A percentile compares a stretch with the other conserved stretches of the same genome.
Evolutionary conservation across 2,888 invertebrate genomes (phyloP).

Genomic region (Anodontia alba): DNA sequence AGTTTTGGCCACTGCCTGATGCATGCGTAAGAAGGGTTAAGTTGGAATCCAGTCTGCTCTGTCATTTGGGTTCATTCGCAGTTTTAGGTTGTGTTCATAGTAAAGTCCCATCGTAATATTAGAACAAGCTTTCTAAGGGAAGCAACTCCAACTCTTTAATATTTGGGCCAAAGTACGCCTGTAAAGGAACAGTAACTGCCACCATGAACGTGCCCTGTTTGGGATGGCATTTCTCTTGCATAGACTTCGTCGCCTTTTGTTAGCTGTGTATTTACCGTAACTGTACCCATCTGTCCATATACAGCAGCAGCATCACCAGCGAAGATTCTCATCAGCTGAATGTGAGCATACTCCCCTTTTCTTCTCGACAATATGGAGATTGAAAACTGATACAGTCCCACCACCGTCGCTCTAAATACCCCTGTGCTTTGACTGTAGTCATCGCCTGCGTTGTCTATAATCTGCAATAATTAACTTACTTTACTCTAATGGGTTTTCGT

Average conservation of each 20-base stretch:
- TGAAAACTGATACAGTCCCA: conserved; percentile 6
- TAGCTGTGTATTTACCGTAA: too few relatives aligned
- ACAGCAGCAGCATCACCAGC: not conserved
- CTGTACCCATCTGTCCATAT: not conserved
- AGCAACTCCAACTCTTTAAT: too few relatives aligned
- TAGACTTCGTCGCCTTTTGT: conserved; percentile 12
- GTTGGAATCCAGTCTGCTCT: too few relatives aligned
- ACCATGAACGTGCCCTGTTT: not conserved
- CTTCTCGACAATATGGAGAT: not conserved
- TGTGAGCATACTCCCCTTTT: not conserved
- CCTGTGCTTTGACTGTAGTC: not conserved
- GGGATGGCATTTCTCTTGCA: not conserved
- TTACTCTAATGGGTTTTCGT: too few relatives aligned
- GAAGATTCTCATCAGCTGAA: not conserved
- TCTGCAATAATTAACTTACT: too few relatives aligned
- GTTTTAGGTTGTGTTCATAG: too few relatives aligned
- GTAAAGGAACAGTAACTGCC: not conserved
- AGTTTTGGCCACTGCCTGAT: too few relatives aligned
- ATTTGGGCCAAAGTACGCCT: not conserved
- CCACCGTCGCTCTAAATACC: conserved; percentile 15
- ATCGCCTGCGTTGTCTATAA: too few relatives aligned
- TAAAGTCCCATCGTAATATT: too few relatives aligned
- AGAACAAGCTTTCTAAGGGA: too few relatives aligned
- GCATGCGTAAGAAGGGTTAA: too few relatives aligned
- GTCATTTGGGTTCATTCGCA: too few relatives aligned